Base-by-base conservation (phyloP, 2,888 invertebrate genomes). In the Caenorhabditis zanzibari region DNA sequence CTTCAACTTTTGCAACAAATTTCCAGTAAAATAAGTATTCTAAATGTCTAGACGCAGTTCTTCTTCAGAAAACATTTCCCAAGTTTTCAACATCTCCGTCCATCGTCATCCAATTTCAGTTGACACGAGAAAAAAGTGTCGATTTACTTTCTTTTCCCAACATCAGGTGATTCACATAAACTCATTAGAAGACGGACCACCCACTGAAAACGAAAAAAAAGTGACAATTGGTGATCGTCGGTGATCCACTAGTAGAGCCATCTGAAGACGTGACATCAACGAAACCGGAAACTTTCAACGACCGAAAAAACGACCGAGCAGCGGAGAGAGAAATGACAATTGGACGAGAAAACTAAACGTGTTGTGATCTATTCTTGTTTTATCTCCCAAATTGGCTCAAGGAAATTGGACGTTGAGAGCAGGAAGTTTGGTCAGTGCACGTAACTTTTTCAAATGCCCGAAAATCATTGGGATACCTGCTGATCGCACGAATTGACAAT, bases 371-470 rank as follows among this genome's bases (percentile, higher is more conserved):
- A 71, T 64, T 64, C 79, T 64, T 79, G 4, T 7, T 66, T 64
- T 52, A n/a, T 59, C 49, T 59, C 71, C 44, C 54, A 79, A 79
- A 79, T 71, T 79, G 69, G 63, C 72, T 47, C 38, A 72, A 64
- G 79, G 71, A 71, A 72, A 72, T 79, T 79, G 58, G 64, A 72
- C 58, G 28, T 69, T 66, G 49, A 58, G 56, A 58, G 63, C 63
- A 52, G 77, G 77, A 79, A 79, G 71, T 79, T 79, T 71, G 58
- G 71, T 32, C 54, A 32, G 64, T 52, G 76, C 76, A 76, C 76
- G 76, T 76, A 76, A 68, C 66, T 68, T 76, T 64, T 49, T 35
- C 35, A 52, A 58, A 61, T n/a, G 35, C 52, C 59, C 58, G 72
- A 44, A 64, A 56, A 63, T 63, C 61, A 38, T 59, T 47, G n/a